phyloP scores from a whole-genome alignment of 2,797 vertebrate species.

The Heterohyrax brucei region DNA sequence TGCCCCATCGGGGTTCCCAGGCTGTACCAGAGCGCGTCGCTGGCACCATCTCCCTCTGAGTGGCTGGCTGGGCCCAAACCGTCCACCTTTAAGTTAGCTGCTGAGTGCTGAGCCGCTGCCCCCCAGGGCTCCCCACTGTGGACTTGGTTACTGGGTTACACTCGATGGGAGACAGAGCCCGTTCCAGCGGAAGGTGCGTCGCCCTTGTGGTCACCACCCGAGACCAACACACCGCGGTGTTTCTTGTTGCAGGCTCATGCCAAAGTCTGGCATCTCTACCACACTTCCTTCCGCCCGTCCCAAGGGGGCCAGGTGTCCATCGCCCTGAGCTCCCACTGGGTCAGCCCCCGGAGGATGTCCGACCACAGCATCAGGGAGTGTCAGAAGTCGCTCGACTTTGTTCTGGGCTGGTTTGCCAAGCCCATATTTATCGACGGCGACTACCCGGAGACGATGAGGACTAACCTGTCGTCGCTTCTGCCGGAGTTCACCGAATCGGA shows the following conservation, averaged over 20 bases:
- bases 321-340: slow-evolving; percentile 98
- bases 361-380: slow-evolving; percentile 93
- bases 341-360: slow-evolving; percentile 94
- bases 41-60: not conserved
- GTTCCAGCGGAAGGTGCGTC: not conserved
- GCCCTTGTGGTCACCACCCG: slow-evolving; percentile 56
- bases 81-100: too few relatives aligned
- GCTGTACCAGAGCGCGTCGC: not conserved
- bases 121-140: not conserved
- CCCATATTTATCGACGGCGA: slow-evolving; percentile 97
- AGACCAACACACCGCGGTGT: slow-evolving; percentile 62
- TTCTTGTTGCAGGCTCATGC: slow-evolving; percentile 95
- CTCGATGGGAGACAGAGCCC: slow-evolving; percentile 31
- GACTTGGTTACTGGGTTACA: not conserved
- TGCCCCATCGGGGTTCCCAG: not conserved
- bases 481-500: slow-evolving; percentile 94
- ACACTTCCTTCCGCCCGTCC: slow-evolving; percentile 93
- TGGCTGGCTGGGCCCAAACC: not conserved
- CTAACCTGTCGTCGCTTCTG: slow-evolving; percentile 93
- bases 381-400: slow-evolving; percentile 97
- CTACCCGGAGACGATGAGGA: slow-evolving; percentile 97
- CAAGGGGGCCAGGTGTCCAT: slow-evolving; percentile 96
- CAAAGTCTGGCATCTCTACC: slow-evolving; percentile 96
- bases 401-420: slow-evolving; percentile 98
- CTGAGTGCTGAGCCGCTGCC: too few relatives aligned